phyloP scores from a whole-genome alignment of 2,888 invertebrate genomes.

The Gortyna flavago region DNA sequence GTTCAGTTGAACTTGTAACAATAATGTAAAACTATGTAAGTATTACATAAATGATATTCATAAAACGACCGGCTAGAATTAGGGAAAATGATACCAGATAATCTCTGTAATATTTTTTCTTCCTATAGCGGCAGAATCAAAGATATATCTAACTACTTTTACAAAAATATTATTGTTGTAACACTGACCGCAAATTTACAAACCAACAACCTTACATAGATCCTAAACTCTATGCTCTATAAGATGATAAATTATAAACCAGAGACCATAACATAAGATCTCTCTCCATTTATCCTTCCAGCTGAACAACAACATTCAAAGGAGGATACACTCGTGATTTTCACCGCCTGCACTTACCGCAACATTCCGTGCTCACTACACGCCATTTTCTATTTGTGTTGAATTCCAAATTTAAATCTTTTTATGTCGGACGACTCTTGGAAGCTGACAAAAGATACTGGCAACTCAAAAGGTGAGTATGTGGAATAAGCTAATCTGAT shows the following conservation, averaged over 20 bases:
- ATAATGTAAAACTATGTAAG: neutral
- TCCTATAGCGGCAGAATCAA: too few species aligned
- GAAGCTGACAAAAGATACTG: slow-evolving; percentile 28
- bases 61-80: neutral
- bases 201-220: neutral
- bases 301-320: slow-evolving; percentile 22
- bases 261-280: neutral
- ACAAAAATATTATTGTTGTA: neutral
- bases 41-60: too few species aligned
- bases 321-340: slow-evolving; percentile 33
- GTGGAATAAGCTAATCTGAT: neutral
- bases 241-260: neutral
- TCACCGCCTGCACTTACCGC: slow-evolving; percentile 40
- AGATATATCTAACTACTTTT: neutral
- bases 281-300: slow-evolving; percentile 13
- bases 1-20: neutral
- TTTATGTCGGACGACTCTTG: slow-evolving; percentile 6
- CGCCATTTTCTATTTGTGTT: slow-evolving; percentile 42
- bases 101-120: neutral
- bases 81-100: too few species aligned
- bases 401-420: slow-evolving; percentile 48
- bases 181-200: neutral
- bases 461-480: slow-evolving; percentile 2
- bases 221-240: neutral
- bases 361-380: slow-evolving; percentile 34